Evolutionary conservation across 2,113 vertebrate genomes (phyloP).

Genomic region (Cebidichthys violaceus): DNA sequence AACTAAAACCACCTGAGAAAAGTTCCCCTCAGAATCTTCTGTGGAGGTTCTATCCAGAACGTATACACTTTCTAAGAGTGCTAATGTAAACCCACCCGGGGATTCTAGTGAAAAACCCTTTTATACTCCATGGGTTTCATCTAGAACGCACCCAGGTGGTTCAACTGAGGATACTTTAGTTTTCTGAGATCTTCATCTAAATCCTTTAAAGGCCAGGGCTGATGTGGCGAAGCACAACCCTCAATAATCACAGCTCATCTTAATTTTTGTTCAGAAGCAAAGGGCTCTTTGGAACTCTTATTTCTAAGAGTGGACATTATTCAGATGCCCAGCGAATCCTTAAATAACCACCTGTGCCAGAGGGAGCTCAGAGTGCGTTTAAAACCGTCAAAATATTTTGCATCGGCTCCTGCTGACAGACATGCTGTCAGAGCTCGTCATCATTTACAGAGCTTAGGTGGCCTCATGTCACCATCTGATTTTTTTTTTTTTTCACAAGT

Average conservation of each 20-base stretch:
- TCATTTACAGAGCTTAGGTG: conserved; percentile 60
- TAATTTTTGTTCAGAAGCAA: neutral
- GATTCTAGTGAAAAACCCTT: too few species aligned
- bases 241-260: neutral
- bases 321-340: conserved; percentile 46
- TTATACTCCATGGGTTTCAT: neutral
- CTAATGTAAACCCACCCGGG: too few species aligned
- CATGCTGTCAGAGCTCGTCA: conserved; percentile 72
- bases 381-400: conserved; percentile 66
- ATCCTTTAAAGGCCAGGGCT: neutral
- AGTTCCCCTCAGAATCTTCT: neutral
- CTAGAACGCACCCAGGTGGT: neutral
- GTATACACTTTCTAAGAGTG: too few species aligned
- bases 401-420: conserved; percentile 51
- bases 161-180: neutral
- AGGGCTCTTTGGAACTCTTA: neutral
- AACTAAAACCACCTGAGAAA: neutral
- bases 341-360: conserved; percentile 41
- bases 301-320: conserved; percentile 15
- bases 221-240: neutral
- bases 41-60: neutral
- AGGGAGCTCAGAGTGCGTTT: conserved; percentile 8
- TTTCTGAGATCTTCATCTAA: neutral
- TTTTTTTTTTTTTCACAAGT: conserved; percentile 47
- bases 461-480: conserved; percentile 50